phyloP scores from a whole-genome alignment of 2,888 invertebrate species.

The Dioctria linearis region DNA sequence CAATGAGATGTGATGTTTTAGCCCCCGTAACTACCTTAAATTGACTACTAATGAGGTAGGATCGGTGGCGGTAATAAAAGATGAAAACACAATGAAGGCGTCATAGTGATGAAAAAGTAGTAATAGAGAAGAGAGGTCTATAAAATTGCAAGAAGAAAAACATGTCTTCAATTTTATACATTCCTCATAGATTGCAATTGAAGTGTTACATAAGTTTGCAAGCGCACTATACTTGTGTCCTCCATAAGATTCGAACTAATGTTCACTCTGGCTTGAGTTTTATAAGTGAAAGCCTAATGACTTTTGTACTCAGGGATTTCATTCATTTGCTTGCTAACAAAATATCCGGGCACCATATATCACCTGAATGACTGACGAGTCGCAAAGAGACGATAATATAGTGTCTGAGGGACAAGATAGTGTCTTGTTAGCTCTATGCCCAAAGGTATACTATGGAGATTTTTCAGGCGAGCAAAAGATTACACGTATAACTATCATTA shows the following conservation, averaged over 20 bases:
- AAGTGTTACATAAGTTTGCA: neutral
- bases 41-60: conserved; percentile 39
- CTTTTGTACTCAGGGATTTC: neutral
- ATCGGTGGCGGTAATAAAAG: neutral
- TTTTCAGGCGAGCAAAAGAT: conserved; percentile 33
- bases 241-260: neutral
- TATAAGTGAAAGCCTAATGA: conserved; percentile 9
- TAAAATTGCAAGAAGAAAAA: conserved; percentile 28
- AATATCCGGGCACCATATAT: conserved; percentile 9
- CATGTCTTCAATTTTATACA: neutral
- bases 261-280: neutral
- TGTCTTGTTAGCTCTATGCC: no score
- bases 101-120: conserved; percentile 12
- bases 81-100: conserved; percentile 16
- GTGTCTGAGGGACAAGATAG: no score
- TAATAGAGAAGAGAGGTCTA: neutral
- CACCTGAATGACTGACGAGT: conserved; percentile 7
- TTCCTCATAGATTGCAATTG: neutral
- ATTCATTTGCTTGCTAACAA: conserved; percentile 13
- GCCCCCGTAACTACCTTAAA: conserved; percentile 38
- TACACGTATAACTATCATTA: conserved; percentile 10
- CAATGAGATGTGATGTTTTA: conserved; percentile 18
- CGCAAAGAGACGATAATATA: neutral
- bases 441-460: neutral
- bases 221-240: no score